phyloP scores from a whole-genome alignment of 2,113 vertebrate species.

The Scomber japonicus region DNA sequence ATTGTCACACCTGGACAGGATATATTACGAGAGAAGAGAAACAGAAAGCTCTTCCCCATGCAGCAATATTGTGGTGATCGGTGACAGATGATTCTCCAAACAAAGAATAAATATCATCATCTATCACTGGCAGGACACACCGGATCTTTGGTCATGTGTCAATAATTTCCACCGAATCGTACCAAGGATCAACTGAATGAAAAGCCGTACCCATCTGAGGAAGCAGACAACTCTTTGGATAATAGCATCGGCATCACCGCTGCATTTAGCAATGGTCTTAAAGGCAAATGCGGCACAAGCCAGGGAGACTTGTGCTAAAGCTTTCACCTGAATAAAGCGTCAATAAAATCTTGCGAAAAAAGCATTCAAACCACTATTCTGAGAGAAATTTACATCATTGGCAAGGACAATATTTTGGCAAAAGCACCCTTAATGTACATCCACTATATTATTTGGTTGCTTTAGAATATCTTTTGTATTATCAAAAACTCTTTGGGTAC shows the following conservation, averaged over 20 bases:
- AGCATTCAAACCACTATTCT: conserved; percentile 63
- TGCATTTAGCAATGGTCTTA: conserved; percentile 80
- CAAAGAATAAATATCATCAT: conserved; percentile 59
- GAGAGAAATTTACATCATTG: conserved; percentile 72
- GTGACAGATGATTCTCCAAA: conserved; percentile 58
- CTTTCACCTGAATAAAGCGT: conserved; percentile 79
- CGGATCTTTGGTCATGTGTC: conserved; percentile 67
- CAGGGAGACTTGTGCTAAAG: conserved; percentile 81
- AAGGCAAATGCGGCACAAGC: conserved; percentile 80
- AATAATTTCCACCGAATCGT: conserved; percentile 32
- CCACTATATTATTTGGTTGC: conserved; percentile 71
- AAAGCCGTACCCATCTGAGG: conserved; percentile 76
- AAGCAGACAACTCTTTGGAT: conserved; percentile 93
- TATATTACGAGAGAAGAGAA: conserved; percentile 39
- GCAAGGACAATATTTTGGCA: conserved; percentile 70
- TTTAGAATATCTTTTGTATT: conserved; percentile 70
- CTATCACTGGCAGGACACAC: conserved; percentile 53
- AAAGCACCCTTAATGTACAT: conserved; percentile 54
- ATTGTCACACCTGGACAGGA: conserved; percentile 73
- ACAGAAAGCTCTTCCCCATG: conserved; percentile 52
- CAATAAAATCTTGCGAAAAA: conserved; percentile 65
- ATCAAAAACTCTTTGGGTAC: conserved; percentile 82
- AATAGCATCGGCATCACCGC: conserved; percentile 86
- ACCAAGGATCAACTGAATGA: conserved; percentile 66
- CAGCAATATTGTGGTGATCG: conserved; percentile 32